Base-by-base conservation (phyloP, 2,797 vertebrate species). In the Meda fulgida region DNA sequence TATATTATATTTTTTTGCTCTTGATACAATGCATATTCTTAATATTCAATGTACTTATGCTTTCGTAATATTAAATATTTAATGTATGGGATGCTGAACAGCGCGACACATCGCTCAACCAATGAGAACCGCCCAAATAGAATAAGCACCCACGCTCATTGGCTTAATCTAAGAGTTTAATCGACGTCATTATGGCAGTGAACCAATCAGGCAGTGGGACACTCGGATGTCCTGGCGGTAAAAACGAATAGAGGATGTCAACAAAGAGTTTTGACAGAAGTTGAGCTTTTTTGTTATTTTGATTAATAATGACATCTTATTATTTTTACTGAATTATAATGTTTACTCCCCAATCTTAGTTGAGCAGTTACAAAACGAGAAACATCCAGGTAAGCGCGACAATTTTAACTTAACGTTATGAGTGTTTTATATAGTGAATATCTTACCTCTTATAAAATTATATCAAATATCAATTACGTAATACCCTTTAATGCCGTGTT, bases 401-500 rank as follows among this genome's bases (percentile, higher is more conserved):
- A 1, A 4, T 66, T 66, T 7, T 13, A 63, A 65, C n/a, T 29
- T 10, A 29, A 43, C 19, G 43, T 48, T 72, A 14, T 23, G 18
- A 36, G 19, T 70, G 36, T 9, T 18, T 16, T 16, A 46, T 40
- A 67, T 10, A 14, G 5, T 58, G 23, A 19, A 31, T 48, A 10
- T 19, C 2, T 18, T 46, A 14, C 3, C 3, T 71, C 9, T 38
- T 4, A 70, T 40, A 3, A 3, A 40, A 13, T 16, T 1, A 6
- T 7, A 26, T 21, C 5, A 26, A 10, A 55, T n/a, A 36, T 16
- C 0, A 21, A 0, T 16, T 14, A 2, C 1, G 14, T 36, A 8
- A 1, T 7, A 13, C 0, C 0, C 0, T 26, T 21, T 11, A 51
- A 34, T 53, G 2, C 1, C 36, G 23, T 19, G 18, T 13, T 23